These are phyloP conservation scores for Riparia riparia DNA, from an alignment of 2,113 vertebrate species.

Conservation along the genomic window DNA sequence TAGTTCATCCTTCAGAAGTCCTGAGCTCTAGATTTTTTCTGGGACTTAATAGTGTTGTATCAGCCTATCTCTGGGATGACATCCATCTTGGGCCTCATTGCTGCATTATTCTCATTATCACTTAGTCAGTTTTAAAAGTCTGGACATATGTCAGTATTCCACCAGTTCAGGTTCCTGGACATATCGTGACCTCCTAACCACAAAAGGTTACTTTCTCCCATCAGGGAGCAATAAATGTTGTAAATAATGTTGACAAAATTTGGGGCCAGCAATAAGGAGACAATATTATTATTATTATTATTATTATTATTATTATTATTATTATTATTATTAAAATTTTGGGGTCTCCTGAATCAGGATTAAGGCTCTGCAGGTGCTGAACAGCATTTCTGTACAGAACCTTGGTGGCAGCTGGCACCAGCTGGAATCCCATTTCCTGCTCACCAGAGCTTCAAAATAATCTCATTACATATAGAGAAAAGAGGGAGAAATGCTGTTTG, in stretches of 20 bases:
- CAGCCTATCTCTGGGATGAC: not conserved
- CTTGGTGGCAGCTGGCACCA: conserved; percentile 56
- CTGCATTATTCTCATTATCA: not conserved
- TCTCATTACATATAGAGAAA: conserved; percentile 46
- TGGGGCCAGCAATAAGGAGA: not conserved
- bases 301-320: not conserved
- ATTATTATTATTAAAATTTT: not conserved
- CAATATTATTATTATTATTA: not conserved
- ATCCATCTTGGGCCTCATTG: not conserved
- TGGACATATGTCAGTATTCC: not conserved
- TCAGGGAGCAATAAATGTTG: not conserved
- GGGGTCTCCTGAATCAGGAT: not conserved
- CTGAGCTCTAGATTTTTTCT: not conserved
- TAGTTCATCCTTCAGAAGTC: not conserved
- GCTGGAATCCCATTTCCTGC: conserved; percentile 70
- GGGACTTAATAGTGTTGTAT: not conserved
- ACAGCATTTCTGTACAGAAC: conserved; percentile 28
- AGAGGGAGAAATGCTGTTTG: conserved; percentile 30
- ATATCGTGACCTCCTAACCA: not conserved
- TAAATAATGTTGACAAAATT: not conserved
- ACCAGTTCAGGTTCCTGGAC: not conserved
- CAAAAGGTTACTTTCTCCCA: not conserved
- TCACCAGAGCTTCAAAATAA: conserved; percentile 67
- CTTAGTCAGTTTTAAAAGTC: not conserved
- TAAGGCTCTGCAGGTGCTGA: conserved; percentile 52